Base-by-base conservation (phyloP, 2,888 invertebrate genomes). In the Pantelozetes paolii region DNA sequence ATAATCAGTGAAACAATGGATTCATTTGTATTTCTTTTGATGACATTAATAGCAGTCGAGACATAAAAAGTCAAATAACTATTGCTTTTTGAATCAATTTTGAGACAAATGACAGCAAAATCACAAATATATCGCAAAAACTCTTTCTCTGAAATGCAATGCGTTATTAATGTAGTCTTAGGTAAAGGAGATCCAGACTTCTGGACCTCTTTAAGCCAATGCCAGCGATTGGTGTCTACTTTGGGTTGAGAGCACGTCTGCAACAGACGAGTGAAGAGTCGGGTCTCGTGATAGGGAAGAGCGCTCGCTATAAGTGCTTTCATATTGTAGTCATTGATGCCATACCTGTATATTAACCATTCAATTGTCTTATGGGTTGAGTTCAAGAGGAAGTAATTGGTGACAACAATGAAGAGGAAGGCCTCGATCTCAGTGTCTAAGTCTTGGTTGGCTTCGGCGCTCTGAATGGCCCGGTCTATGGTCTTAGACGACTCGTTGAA, bases 231-330 rank as follows among this genome's bases (percentile, higher is more conserved):
- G n/a, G 83, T 83, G 0, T 81, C 79, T 9, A 86, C 83, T 26
- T 85, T 85, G 15, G 95, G 81, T 72, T 89, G 85, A n/a, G 85
- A 76, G 40, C 42, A 45, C 30, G 94, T 84, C 82, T 94, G 92
- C 1, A 97, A 81, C 70, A 92, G 84, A 74, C 87, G 81, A 0
- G 91, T 88, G 84, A 97, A 99, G 76, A 92, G 89, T 78, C 90
- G 90, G 0, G 94, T 92, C 80, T 94, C 92, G 82, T 97, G 94
- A 81, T 94, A 97, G 0, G 98, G 97, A 73, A 99, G 82, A 73
- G 92, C 89, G 11, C 92, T 84, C 76, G 89, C 85, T 79, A 98
- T 84, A 54, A 97, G 85, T 0, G 89, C 88, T 80, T 92, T 89
- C 74, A 88, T 87, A 81, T 97, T 97, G 82, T 90, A 97, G 72